phyloP scores from a whole-genome alignment of 2,888 invertebrate genomes.

The Sesia bembeciformis region DNA sequence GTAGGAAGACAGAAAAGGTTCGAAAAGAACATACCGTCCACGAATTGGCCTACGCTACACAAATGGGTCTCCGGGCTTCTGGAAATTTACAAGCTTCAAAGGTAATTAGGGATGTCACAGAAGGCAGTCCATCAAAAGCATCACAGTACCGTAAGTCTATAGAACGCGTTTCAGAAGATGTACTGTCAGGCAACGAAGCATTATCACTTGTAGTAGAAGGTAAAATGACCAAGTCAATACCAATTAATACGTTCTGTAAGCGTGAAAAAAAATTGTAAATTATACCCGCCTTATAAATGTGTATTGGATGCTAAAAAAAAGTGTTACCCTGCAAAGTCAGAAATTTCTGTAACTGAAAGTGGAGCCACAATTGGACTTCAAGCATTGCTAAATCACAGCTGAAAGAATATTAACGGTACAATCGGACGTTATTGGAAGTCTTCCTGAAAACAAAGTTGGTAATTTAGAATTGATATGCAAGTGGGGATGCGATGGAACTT shows the following conservation, averaged over 20 bases:
- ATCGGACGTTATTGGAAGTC: background rate
- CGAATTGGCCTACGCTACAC: constrained; percentile 5
- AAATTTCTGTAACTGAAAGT: background rate
- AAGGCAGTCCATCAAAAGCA: background rate
- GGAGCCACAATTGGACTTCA: constrained; percentile 3
- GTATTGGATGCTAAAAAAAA: constrained; percentile 6
- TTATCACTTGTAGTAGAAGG: constrained; percentile 4
- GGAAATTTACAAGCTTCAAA: constrained; percentile 3
- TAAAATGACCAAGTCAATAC: constrained; percentile 6
- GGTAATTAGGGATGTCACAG: background rate
- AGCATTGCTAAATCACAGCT: constrained; percentile 1
- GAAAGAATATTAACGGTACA: background rate
- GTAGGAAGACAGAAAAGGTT: constrained; percentile 2
- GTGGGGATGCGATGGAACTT: constrained; percentile 9
- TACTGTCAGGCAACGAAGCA: constrained; percentile 1
- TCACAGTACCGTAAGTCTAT: too few species aligned
- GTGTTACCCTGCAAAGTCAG: background rate
- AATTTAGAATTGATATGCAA: constrained; percentile 4
- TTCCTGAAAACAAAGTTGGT: background rate
- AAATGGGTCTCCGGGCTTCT: constrained; percentile 2
- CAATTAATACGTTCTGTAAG: constrained; percentile 6
- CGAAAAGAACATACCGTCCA: background rate
- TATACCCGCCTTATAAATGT: constrained; percentile 7
- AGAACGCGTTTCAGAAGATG: background rate
- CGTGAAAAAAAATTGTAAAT: constrained; percentile 6